These are phyloP conservation scores for Bungarus multicinctus DNA, from an alignment of 2,113 vertebrate species.

Conservation along the genomic window DNA sequence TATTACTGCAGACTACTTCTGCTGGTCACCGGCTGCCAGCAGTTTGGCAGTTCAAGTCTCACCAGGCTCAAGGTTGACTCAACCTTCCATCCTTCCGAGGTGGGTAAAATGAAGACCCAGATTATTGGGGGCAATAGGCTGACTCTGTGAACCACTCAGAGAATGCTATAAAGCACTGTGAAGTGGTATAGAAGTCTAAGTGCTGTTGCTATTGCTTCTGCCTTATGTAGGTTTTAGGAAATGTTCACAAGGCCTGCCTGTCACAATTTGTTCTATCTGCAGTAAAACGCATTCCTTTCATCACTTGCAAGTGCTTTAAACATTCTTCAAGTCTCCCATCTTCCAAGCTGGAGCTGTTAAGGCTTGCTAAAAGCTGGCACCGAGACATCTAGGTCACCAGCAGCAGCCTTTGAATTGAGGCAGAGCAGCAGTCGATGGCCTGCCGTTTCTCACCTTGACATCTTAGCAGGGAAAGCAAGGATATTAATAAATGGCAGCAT, in stretches of 20 bases:
- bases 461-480: conserved; percentile 16
- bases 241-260: not conserved
- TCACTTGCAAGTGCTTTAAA: not conserved
- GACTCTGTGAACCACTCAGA: too few species aligned
- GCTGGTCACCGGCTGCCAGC: too few species aligned
- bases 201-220: too few species aligned
- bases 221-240: not conserved
- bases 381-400: not conserved
- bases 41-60: too few species aligned
- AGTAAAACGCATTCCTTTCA: not conserved
- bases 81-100: too few species aligned
- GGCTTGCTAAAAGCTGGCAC: not conserved
- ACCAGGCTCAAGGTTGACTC: too few species aligned
- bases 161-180: too few species aligned
- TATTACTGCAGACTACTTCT: too few species aligned
- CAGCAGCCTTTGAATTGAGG: not conserved
- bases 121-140: too few species aligned
- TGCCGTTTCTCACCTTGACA: not conserved
- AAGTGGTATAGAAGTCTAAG: too few species aligned
- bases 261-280: not conserved
- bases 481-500: conserved; percentile 5
- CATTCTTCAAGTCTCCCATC: not conserved
- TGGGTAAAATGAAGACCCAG: too few species aligned
- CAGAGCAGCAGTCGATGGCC: not conserved
- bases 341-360: not conserved